phyloP scores from a whole-genome alignment of 2,888 invertebrate species.

The Drosophila mulleri region DNA sequence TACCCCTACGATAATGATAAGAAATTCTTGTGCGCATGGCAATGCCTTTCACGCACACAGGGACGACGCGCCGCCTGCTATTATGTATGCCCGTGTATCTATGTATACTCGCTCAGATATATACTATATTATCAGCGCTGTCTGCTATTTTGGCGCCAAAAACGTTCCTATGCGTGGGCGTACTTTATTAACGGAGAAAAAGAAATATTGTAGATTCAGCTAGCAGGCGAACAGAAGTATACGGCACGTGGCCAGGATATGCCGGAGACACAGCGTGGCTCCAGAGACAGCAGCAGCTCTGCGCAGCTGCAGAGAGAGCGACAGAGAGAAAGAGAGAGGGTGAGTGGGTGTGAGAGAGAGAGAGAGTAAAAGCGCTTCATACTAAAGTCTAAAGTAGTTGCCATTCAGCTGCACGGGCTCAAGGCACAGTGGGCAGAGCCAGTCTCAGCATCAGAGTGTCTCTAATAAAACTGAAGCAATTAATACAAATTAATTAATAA shows the following conservation, averaged over 20 bases:
- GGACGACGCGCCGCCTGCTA: background rate
- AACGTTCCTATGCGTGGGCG: constrained; percentile 78
- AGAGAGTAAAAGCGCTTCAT: background rate
- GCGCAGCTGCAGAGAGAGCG: constrained; percentile 60
- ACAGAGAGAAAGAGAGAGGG: background rate
- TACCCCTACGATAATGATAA: constrained; percentile 84
- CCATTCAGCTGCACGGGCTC: background rate
- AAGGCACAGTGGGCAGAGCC: background rate
- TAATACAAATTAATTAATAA: too few relatives aligned
- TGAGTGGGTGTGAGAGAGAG: background rate
- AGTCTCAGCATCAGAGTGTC: too few relatives aligned
- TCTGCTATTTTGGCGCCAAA: constrained; percentile 63
- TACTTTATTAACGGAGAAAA: constrained; percentile 79
- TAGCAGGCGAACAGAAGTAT: constrained; percentile 73
- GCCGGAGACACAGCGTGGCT: background rate
- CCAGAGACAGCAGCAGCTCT: background rate
- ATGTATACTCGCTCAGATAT: constrained; percentile 8
- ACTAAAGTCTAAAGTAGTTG: constrained; percentile 1
- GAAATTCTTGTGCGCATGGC: constrained; percentile 76
- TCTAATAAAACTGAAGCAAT: too few relatives aligned
- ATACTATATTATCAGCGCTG: constrained; percentile 64
- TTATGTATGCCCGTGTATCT: constrained; percentile 11
- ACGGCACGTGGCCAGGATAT: background rate
- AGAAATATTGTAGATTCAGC: constrained; percentile 82
- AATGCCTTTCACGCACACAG: constrained; percentile 6